Base-by-base conservation (phyloP, 2,797 vertebrate species). In the Botia kubotai region DNA sequence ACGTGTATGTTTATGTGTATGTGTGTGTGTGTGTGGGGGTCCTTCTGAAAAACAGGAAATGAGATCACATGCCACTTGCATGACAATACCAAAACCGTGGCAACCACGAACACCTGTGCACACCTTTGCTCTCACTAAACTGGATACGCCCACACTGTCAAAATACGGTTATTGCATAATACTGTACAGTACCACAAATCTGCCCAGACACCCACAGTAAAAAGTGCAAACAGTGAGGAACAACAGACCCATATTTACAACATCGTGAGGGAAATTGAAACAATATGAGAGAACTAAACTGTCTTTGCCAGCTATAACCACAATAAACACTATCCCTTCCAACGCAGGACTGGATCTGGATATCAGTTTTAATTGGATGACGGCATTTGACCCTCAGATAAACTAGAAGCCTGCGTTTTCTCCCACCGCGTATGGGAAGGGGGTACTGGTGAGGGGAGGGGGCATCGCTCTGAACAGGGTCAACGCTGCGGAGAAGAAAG, bases 401-500 rank as follows among this genome's bases (percentile, higher is more conserved):
- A 21, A 74, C 26, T 82, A 67, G 65, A 6, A 88, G 86, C 66
- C 87, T 88, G 84, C 85, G 87, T 89, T 82, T 83, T 82, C 86
- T 88, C 77, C 75, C 77, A 72, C 72, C 79, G 65, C 77, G 80
- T 79, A 80, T 83, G 85, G 78, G 85, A 82, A 82, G 52, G 72
- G 16, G 19, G 17, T 55, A 52, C 33, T n/a, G 6, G 4, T 70
- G 85, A 83, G 82, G 88, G 83, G 72, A 29, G 62, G 72, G 66
- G 67, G 23, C 23, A 26, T 26, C 80, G 74, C 78, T 82, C 80
- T 80, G 72, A 82, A 79, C 11, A 79, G 78, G 83, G 84, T 81
- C 84, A 87, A 90, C 87, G 67, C 88, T 79, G 85, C 0, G 65
- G 80, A 89, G 89, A 88, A 89, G 91, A 90, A 91, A 78, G 81